Conservation (phyloP, 2,888 invertebrate species). For the Tridacna crocea region DNA sequence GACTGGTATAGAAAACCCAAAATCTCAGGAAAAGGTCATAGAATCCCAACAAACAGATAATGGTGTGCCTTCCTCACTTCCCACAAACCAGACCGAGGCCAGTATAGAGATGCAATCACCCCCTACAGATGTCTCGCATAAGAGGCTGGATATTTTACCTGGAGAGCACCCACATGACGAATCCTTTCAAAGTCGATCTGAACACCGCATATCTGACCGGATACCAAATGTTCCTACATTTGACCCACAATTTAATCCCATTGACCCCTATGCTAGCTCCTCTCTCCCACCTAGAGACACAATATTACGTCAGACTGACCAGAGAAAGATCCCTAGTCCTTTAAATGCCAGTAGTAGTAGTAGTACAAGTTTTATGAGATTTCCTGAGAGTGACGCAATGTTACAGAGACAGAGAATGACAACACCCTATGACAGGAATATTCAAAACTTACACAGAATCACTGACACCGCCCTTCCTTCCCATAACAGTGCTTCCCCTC, state of each 20-base stretch:
- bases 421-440: slow-evolving; percentile 71
- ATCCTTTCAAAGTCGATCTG: slow-evolving; percentile 57
- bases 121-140: slow-evolving; percentile 71
- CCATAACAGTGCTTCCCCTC: slow-evolving; percentile 68
- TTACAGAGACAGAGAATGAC: slow-evolving; percentile 77
- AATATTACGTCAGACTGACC: slow-evolving; percentile 60
- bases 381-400: slow-evolving; percentile 77
- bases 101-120: slow-evolving; percentile 67
- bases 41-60: slow-evolving; percentile 50
- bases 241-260: slow-evolving; percentile 52
- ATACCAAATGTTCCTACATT: slow-evolving; percentile 61
- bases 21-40: slow-evolving; percentile 57
- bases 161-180: slow-evolving; percentile 71
- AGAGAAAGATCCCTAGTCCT: slow-evolving; percentile 52
- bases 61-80: slow-evolving; percentile 54
- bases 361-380: slow-evolving; percentile 70
- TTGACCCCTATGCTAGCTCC: slow-evolving; percentile 60
- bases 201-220: slow-evolving; percentile 62
- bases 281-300: slow-evolving; percentile 56
- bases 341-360: slow-evolving; percentile 60
- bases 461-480: slow-evolving; percentile 71
- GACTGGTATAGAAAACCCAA: slow-evolving; percentile 47
- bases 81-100: slow-evolving; percentile 61
- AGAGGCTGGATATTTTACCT: slow-evolving; percentile 75
- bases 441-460: slow-evolving; percentile 74